phyloP scores from a whole-genome alignment of 2,797 vertebrate genomes.

The Gymnopithys bicolor region DNA sequence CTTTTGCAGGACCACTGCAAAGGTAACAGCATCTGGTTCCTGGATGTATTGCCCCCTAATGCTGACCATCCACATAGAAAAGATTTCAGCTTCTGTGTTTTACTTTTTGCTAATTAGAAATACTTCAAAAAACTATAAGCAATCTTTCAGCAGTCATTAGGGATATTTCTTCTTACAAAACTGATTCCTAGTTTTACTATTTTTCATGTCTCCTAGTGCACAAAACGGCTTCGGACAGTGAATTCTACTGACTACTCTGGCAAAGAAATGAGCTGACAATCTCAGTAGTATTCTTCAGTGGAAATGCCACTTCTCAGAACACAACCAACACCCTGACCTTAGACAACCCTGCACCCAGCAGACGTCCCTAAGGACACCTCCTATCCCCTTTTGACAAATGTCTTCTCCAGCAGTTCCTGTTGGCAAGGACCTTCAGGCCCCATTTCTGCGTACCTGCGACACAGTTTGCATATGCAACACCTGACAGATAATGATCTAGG shows the following conservation, averaged over 20 bases:
- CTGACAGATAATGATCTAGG: neutral
- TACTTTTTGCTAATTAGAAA: neutral
- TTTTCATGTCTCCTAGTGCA: neutral
- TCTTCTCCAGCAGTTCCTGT: neutral
- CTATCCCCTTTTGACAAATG: neutral
- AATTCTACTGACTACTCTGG: neutral
- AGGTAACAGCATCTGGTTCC: slow-evolving; percentile 20
- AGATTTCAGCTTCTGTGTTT: neutral
- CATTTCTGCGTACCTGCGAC: neutral
- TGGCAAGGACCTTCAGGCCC: neutral
- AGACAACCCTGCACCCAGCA: neutral
- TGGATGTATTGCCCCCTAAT: neutral
- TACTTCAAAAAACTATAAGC: neutral
- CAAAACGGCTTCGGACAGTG: neutral
- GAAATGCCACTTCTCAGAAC: neutral
- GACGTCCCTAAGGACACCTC: neutral
- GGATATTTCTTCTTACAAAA: neutral
- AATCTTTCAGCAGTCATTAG: neutral
- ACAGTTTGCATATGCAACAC: neutral
- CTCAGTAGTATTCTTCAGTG: neutral
- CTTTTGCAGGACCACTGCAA: slow-evolving; percentile 20
- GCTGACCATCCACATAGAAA: neutral
- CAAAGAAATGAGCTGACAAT: slow-evolving; percentile 11
- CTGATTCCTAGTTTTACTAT: neutral
- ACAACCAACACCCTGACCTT: neutral